Evolutionary conservation across 2,888 invertebrate species (phyloP), one percentile per base, ranked within the genome.

Genomic region (Zaprionus obscuricornis): DNA sequence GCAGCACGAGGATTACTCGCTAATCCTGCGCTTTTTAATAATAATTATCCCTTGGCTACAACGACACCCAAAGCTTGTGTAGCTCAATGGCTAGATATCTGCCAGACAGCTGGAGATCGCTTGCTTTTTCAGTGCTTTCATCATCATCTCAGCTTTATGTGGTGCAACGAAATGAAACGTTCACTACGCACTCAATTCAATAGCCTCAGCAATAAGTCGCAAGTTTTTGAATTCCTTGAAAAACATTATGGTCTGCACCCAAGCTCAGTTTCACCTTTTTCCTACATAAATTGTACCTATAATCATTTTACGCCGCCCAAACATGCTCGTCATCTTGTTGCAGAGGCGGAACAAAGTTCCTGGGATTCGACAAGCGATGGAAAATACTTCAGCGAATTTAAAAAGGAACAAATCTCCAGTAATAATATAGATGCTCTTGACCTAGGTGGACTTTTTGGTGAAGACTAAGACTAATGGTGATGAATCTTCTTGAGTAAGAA

Each of bases 121-220:
- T 93, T 95, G 51, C 92, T 93, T 43, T 98, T 96, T 89, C 94
- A 95, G 72, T 94, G 94, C 86, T 97, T 98, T 86, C 99, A 99
- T 91, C 98, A 98, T 88, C 99, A 99, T 91, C 92, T 99, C 65
- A 96, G 97, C 43, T 98, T 97, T 88, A 99, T 99, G 99, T 92
- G 97, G 83, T 97, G 97, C 83, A 95, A 94, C 89, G 88, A 95
- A 27, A 91, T 98, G 74, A 92, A 93, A 0, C 95, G 94, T 81
- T 90, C 92, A 42, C 93, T 96, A 79, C 94, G 96, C 82, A 91
- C 93, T 69, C 90, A 94, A 40, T 97, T 98, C 86, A 98, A 98
- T 90, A 92, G 92, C 69, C 91, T 97, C 13, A 93, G 92, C 71
- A 93, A 92, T 55, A 94, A 93, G 84, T 90, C 92, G 46, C 92